phyloP scores from a whole-genome alignment of 2,888 invertebrate species.

The Limnephilus marmoratus region DNA sequence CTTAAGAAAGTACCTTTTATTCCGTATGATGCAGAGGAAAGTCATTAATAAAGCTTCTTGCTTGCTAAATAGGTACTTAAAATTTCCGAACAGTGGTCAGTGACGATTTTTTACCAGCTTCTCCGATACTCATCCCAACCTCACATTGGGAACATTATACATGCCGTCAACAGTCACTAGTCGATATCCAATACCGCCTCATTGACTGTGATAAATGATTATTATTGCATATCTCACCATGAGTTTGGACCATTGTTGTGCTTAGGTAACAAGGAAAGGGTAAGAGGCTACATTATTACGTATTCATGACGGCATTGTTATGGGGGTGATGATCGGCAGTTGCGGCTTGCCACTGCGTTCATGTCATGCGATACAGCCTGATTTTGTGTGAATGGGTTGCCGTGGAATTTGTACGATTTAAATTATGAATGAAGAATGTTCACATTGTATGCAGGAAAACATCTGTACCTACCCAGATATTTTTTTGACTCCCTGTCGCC shows the following conservation, averaged over 20 bases:
- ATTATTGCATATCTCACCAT: neutral
- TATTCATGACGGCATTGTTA: neutral
- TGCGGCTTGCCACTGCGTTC: conserved; percentile 29
- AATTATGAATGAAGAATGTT: neutral
- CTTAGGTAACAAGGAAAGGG: conserved; percentile 10
- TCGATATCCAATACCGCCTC: neutral
- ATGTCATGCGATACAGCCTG: neutral
- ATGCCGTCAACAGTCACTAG: neutral
- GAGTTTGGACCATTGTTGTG: neutral
- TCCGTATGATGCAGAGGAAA: neutral
- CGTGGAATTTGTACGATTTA: neutral
- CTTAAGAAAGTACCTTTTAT: neutral
- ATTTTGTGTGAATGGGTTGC: conserved; percentile 17
- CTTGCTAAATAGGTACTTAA: neutral
- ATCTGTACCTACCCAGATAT: neutral
- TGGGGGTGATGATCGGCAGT: conserved; percentile 30
- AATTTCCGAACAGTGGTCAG: neutral
- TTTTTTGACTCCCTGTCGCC: neutral
- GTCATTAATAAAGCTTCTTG: neutral
- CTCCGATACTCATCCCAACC: neutral
- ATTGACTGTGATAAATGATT: neutral
- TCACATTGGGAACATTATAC: neutral
- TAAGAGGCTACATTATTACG: neutral
- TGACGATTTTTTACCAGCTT: neutral
- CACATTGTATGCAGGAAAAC: neutral